phyloP scores from a whole-genome alignment of 1,140 invertebrate species.

The Ceratosolen solmsi region DNA sequence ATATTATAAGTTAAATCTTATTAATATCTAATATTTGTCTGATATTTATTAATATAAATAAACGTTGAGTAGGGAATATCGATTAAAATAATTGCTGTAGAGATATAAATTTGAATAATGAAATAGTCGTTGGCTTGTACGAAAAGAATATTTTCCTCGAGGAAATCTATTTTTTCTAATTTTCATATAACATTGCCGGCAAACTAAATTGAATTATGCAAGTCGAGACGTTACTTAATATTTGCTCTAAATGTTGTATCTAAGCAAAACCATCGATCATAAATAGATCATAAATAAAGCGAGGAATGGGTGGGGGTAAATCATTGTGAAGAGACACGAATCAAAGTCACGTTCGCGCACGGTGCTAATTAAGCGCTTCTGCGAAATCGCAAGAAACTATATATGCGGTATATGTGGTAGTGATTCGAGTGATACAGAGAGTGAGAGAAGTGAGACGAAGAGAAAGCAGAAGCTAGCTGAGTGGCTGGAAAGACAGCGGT shows the following conservation, averaged over 20 bases:
- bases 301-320: no score
- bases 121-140: neutral
- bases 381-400: constrained; percentile 40
- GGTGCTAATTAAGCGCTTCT: constrained; percentile 56
- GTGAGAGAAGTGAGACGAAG: constrained; percentile 27
- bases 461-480: neutral
- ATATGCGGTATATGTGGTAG: neutral
- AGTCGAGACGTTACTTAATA: neutral
- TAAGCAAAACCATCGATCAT: neutral
- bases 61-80: neutral
- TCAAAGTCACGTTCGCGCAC: constrained; percentile 53
- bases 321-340: neutral
- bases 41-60: no score
- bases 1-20: no score
- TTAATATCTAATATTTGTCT: no score
- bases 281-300: neutral
- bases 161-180: neutral
- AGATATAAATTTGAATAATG: neutral
- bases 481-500: neutral
- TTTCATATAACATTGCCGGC: neutral
- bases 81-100: neutral
- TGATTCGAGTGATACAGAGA: neutral
- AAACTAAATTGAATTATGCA: constrained; percentile 1
- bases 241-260: constrained; percentile 2
- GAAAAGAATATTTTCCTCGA: neutral